phyloP scores from a whole-genome alignment of 2,797 vertebrate genomes.

The Malacoctenus gilli region DNA sequence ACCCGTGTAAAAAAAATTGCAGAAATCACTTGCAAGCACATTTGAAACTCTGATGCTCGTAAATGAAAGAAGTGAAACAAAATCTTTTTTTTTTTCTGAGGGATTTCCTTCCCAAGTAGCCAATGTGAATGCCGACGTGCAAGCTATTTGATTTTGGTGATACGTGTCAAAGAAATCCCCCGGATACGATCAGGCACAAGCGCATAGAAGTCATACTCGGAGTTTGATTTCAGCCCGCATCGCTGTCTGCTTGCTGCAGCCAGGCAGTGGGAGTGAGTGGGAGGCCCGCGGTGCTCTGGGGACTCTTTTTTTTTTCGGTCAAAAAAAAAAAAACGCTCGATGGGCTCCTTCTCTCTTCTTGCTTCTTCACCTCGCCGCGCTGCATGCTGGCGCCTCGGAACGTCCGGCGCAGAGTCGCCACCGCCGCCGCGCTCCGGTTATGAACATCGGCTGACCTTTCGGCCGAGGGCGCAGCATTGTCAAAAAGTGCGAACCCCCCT shows the following conservation, averaged over 20 bases:
- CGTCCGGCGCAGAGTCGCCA: neutral
- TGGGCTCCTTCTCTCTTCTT: constrained; percentile 26
- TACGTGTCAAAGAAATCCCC: too few relatives aligned
- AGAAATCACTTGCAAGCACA: too few relatives aligned
- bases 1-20: too few relatives aligned
- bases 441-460: neutral
- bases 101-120: too few relatives aligned
- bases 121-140: too few relatives aligned
- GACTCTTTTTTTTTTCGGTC: constrained; percentile 6
- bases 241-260: constrained; percentile 11
- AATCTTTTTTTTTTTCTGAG: too few relatives aligned
- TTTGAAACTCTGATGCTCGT: too few relatives aligned
- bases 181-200: too few relatives aligned
- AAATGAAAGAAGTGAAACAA: too few relatives aligned
- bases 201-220: too few relatives aligned
- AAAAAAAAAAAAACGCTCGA: constrained; percentile 25
- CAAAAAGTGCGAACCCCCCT: neutral
- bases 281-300: neutral
- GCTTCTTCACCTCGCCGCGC: constrained; percentile 19
- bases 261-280: neutral
- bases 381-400: neutral
- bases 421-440: neutral
- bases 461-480: neutral
- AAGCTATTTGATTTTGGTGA: too few relatives aligned
- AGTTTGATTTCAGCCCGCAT: neutral